A percentile compares a stretch with the other conserved stretches of the same genome.
Evolutionary conservation across 2,797 vertebrate species (phyloP).

Genomic region (Cheirogaleus major): DNA sequence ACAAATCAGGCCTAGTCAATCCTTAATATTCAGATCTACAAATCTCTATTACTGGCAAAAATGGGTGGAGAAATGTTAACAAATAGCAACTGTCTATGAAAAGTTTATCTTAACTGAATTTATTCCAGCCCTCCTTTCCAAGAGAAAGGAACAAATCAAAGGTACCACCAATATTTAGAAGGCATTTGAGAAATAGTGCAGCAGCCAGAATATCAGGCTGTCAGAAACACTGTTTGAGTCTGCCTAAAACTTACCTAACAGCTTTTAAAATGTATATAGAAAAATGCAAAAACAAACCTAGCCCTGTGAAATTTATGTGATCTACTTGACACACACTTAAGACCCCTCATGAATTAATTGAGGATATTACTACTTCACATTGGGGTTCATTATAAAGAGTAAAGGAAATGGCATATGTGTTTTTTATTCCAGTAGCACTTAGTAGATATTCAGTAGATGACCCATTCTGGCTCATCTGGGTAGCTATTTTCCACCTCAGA

Average conservation of each 20-base stretch:
- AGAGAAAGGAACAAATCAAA: slow-evolving; percentile 8
- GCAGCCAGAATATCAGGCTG: background rate
- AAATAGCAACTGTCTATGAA: background rate
- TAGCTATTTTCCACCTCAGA: background rate
- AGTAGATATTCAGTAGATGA: background rate
- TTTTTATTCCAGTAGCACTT: background rate
- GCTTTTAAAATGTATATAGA: background rate
- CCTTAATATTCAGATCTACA: background rate
- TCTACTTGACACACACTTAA: background rate
- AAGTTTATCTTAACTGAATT: background rate
- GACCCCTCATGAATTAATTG: background rate
- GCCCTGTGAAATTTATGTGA: background rate
- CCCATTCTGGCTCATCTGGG: background rate
- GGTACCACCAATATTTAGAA: background rate
- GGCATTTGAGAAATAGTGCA: background rate
- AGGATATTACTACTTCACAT: background rate
- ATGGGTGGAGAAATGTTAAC: background rate
- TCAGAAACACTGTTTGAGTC: background rate
- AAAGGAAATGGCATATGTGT: background rate
- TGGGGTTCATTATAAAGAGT: background rate
- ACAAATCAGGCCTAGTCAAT: background rate
- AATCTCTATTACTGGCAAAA: background rate
- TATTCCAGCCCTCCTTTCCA: background rate
- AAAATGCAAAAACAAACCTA: background rate
- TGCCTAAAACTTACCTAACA: background rate